Conservation (phyloP, 2,888 invertebrate species). For the Brachyptera putata region DNA sequence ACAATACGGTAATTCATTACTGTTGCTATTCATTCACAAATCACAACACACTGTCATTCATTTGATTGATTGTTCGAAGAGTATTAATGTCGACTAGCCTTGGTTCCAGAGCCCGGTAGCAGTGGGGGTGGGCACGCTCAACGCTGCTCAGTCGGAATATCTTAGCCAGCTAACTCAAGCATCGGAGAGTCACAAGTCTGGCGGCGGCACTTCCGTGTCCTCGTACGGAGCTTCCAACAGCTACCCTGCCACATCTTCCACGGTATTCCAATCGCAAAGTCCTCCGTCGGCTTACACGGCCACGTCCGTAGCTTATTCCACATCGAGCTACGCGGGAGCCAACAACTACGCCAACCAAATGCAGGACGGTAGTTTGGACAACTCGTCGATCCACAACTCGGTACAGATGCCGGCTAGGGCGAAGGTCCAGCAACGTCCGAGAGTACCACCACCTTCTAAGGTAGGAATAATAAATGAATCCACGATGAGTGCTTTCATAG, state of each 20-base stretch:
- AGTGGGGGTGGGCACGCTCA: slow-evolving; percentile 41
- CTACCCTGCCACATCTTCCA: slow-evolving; percentile 31
- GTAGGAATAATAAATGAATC: slow-evolving; percentile 48
- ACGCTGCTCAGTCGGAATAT: slow-evolving; percentile 57
- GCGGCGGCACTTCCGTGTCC: slow-evolving; percentile 34
- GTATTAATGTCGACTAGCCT: background rate
- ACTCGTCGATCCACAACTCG: slow-evolving; percentile 44
- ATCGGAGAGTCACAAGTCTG: slow-evolving; percentile 52
- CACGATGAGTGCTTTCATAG: too few relatives aligned
- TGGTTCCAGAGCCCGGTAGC: slow-evolving; percentile 35
- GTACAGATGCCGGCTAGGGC: slow-evolving; percentile 48
- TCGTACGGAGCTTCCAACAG: slow-evolving; percentile 29
- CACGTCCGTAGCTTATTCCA: slow-evolving; percentile 21
- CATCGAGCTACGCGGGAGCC: slow-evolving; percentile 27
- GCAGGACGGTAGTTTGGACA: slow-evolving; percentile 33
- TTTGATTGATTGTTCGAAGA: too few relatives aligned
- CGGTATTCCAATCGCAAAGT: slow-evolving; percentile 31
- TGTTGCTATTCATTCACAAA: too few relatives aligned
- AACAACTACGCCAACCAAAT: slow-evolving; percentile 30
- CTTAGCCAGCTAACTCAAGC: slow-evolving; percentile 55
- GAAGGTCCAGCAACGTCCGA: slow-evolving; percentile 62
- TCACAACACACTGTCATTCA: too few relatives aligned
- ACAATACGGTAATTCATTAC: too few relatives aligned
- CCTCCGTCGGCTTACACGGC: slow-evolving; percentile 32
- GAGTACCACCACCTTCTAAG: slow-evolving; percentile 82